Base-by-base conservation (phyloP, 1,140 invertebrate genomes). In the Epicauta chinensis region DNA sequence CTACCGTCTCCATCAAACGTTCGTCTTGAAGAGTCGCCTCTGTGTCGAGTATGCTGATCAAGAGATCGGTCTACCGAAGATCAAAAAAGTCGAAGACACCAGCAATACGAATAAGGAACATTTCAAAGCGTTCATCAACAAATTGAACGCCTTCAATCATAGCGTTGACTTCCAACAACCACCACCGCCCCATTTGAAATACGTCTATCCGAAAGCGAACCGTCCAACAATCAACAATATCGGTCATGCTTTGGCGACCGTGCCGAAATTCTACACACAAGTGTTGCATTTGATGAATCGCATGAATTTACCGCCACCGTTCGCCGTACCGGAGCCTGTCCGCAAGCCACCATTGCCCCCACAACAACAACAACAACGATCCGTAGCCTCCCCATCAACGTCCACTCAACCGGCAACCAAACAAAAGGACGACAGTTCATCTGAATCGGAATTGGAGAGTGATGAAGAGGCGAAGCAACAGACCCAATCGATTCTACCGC, bases 211-310 rank as follows among this genome's bases (percentile, higher is more conserved):
- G 11, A 76, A 82, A 42, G 82, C 89, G 12, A 87, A 81, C 39
- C 74, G 76, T 43, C 74, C 79, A 36, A 87, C 85, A 46, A 73
- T 93, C 16, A 75, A 82, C 31, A 90, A 91, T 65, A 93, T 97
- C 56, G 78, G 82, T 4, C 78, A 86, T 70, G 79, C 83, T 39
- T 68, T 95, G 37, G 75, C 84, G 45, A 76, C 76, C 34, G 81
- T 89, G 61, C 84, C 85, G 37, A 81, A 83, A 59, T 90, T 96
- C 70, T 96, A 96, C 67, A 83, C 78, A 15, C 92, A 89, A 78
- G 86, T 90, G 4, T 67, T 96, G 40, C 92, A 97, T 77, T 75
- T 97, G 23, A 96, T 97, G 92, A 96, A 96, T 67, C 92, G 87
- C 75, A 94, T 97, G 91, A 91, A 87, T 71, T 67, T 96, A 37